Evolutionary conservation across 2,888 invertebrate species (phyloP).

Genomic region (Hyposoter dolosus): DNA sequence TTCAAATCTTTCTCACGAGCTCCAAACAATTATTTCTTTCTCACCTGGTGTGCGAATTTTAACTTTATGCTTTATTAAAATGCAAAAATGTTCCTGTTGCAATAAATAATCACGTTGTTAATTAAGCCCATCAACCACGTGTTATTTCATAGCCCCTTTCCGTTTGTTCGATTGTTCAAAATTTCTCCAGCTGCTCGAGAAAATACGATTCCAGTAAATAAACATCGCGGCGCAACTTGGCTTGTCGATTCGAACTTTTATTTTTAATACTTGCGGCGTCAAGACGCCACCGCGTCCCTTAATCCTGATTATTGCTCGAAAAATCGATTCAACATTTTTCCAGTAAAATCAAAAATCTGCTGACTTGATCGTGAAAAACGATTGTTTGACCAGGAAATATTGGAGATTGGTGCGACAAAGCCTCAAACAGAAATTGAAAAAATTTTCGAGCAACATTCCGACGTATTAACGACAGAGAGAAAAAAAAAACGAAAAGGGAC

Average conservation of each 20-base stretch:
- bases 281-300: no score
- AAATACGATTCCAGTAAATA: background rate
- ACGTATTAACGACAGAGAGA: background rate
- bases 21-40: slow-evolving; percentile 24
- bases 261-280: no score
- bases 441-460: background rate
- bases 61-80: slow-evolving; percentile 40
- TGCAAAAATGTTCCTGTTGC: slow-evolving; percentile 35
- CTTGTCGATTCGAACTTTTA: no score
- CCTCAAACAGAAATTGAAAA: background rate
- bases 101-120: slow-evolving; percentile 1
- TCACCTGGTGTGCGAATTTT: slow-evolving; percentile 28
- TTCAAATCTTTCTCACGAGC: slow-evolving; percentile 40
- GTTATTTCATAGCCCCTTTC: background rate
- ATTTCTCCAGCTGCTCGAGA: background rate
- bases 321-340: background rate
- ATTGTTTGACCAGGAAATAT: no score
- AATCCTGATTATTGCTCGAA: background rate
- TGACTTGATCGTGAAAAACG: background rate
- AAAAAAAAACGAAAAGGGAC: background rate
- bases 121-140: background rate
- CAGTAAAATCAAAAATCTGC: background rate
- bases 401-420: background rate
- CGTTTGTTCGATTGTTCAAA: background rate
- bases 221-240: no score